These are phyloP conservation scores for Caenorhabditis panamensis DNA, from an alignment of 2,888 invertebrate species.

Conservation along the genomic window DNA sequence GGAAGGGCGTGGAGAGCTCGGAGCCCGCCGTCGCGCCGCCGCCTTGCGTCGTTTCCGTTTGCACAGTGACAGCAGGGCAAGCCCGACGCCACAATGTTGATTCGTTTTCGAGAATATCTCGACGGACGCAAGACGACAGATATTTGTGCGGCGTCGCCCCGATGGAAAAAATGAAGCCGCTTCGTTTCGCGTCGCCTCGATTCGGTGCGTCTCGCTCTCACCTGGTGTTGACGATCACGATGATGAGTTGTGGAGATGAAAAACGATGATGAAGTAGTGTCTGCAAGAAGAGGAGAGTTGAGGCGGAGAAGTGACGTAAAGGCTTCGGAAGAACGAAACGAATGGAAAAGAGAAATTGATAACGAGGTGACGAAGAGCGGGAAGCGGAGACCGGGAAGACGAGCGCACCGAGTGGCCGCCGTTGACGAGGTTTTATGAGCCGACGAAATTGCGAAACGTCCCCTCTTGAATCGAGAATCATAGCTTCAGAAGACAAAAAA, in stretches of 20 bases:
- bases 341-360: conserved; percentile 42
- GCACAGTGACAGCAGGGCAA: conserved; percentile 48
- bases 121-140: conserved; percentile 19
- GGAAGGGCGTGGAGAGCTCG: conserved; percentile 19
- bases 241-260: conserved; percentile 24
- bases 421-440: conserved; percentile 58
- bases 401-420: conserved; percentile 36
- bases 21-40: conserved; percentile 3
- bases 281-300: conserved; percentile 27
- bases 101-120: conserved; percentile 43
- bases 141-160: conserved; percentile 27
- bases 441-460: conserved; percentile 42
- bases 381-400: conserved; percentile 24
- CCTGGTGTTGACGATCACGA: conserved; percentile 53
- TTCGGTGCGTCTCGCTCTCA: conserved; percentile 14
- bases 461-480: neutral
- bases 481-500: conserved; percentile 18
- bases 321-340: conserved; percentile 21
- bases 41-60: conserved; percentile 21
- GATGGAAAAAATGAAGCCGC: conserved; percentile 11
- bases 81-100: conserved; percentile 43
- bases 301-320: conserved; percentile 12
- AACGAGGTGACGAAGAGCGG: conserved; percentile 42
- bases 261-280: conserved; percentile 23
- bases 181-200: neutral